A percentile compares a stretch with the other conserved stretches of the same genome.
phyloP scores from a whole-genome alignment of 2,888 invertebrate species.

The Aspidiotus destructor region DNA sequence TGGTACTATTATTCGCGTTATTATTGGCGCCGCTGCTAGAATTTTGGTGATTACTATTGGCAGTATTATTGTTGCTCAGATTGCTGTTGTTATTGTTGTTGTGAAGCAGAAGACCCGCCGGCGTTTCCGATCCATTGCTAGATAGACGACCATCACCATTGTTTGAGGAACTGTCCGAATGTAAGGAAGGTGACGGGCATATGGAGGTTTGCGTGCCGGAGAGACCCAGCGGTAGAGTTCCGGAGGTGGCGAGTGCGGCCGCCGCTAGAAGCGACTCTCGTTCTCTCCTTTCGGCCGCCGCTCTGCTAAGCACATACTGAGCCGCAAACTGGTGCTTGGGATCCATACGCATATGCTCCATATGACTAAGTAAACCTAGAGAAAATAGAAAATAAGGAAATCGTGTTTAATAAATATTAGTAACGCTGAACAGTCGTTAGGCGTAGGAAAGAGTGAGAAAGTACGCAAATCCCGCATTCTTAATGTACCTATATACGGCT shows the following conservation, averaged over 20 bases:
- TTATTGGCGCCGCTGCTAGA: conserved; percentile 60
- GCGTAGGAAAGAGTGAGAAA: not conserved
- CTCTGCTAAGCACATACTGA: conserved; percentile 81
- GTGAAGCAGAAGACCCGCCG: conserved; percentile 35
- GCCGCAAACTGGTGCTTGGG: conserved; percentile 93
- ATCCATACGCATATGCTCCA: conserved; percentile 96
- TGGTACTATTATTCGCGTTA: conserved; percentile 54
- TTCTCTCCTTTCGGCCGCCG: conserved; percentile 81
- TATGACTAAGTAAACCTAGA: conserved; percentile 79
- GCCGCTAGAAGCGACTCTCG: conserved; percentile 61
- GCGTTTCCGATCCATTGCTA: conserved; percentile 33
- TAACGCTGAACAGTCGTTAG: not conserved
- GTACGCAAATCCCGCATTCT: not conserved
- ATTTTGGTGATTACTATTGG: conserved; percentile 33
- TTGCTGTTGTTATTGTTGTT: conserved; percentile 60
- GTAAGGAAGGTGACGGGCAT: conserved; percentile 74
- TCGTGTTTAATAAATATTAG: not conserved
- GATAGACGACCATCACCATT: conserved; percentile 49
- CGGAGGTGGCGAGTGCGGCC: conserved; percentile 54
- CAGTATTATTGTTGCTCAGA: conserved; percentile 39
- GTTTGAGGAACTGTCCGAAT: conserved; percentile 67
- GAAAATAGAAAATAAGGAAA: not conserved
- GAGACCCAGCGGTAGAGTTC: conserved; percentile 43
- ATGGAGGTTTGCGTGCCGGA: conserved; percentile 36
- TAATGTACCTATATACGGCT: not conserved